These are phyloP conservation scores for Phycodurus eques DNA, from an alignment of 2,113 vertebrate species.

Conservation along the genomic window DNA sequence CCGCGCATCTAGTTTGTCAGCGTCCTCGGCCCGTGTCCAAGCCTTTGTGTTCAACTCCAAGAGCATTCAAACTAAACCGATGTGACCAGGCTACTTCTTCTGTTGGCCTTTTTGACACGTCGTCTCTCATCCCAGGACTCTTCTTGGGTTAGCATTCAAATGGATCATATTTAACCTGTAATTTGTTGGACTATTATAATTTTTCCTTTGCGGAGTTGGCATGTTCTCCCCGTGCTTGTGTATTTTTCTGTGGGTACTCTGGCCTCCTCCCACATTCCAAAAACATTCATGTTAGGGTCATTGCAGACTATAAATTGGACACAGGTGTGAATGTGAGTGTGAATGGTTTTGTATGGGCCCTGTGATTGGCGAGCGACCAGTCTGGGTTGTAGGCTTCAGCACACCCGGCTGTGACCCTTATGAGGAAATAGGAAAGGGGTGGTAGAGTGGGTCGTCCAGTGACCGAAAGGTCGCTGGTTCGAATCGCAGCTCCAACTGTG, in stretches of 20 bases:
- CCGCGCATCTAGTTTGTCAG: conserved; percentile 47
- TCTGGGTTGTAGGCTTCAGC: too few species aligned
- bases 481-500: too few species aligned
- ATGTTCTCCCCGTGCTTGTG: conserved; percentile 7
- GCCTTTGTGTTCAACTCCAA: conserved; percentile 35
- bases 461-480: too few species aligned
- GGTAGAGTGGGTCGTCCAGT: too few species aligned
- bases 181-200: conserved; percentile 7
- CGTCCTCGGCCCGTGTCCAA: conserved; percentile 36
- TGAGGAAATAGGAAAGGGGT: too few species aligned
- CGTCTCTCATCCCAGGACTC: conserved; percentile 7
- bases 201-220: not conserved
- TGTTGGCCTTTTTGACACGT: conserved; percentile 18
- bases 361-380: too few species aligned
- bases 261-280: not conserved
- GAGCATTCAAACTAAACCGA: conserved; percentile 19
- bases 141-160: not conserved
- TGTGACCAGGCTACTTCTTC: conserved; percentile 4
- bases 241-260: conserved; percentile 49
- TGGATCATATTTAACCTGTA: not conserved
- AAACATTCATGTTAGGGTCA: not conserved
- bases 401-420: too few species aligned
- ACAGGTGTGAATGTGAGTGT: too few species aligned
- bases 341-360: too few species aligned
- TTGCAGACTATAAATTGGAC: not conserved